Percentiles rank a stretch among this genome's conserved stretches.
phyloP scores from a whole-genome alignment of 2,888 invertebrate genomes.

The Acrobasis consociella region DNA sequence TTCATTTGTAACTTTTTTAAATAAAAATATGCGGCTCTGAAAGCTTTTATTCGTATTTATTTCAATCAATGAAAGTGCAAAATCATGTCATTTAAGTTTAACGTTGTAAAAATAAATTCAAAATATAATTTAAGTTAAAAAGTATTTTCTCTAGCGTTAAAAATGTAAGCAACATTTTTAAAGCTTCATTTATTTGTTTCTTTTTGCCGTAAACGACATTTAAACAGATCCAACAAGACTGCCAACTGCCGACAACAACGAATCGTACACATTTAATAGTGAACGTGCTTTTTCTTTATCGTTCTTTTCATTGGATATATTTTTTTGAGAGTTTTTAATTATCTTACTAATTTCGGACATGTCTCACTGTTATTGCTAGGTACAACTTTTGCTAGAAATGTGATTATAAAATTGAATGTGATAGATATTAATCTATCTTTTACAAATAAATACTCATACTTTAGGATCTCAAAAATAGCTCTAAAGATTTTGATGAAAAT shows the following conservation, averaged over 20 bases:
- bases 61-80: no score
- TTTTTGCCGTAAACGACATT: neutral
- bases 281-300: neutral
- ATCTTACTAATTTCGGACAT: neutral
- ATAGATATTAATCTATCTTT: no score
- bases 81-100: no score
- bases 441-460: no score
- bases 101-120: no score
- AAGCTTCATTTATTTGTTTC: slow-evolving; percentile 1
- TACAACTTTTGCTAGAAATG: no score
- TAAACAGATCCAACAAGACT: neutral
- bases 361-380: neutral
- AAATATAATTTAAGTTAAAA: no score
- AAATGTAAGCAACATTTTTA: neutral
- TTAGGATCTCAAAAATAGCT: neutral
- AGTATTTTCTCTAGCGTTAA: no score
- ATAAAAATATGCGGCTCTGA: no score
- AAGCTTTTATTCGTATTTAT: no score
- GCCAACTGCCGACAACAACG: slow-evolving; percentile 1
- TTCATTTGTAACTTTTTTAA: no score
- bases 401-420: no score
- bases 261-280: neutral
- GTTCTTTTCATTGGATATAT: neutral
- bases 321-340: neutral
- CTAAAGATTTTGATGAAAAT: neutral